Conservation (phyloP, 2,113 vertebrate genomes). For the Aptenodytes patagonicus region DNA sequence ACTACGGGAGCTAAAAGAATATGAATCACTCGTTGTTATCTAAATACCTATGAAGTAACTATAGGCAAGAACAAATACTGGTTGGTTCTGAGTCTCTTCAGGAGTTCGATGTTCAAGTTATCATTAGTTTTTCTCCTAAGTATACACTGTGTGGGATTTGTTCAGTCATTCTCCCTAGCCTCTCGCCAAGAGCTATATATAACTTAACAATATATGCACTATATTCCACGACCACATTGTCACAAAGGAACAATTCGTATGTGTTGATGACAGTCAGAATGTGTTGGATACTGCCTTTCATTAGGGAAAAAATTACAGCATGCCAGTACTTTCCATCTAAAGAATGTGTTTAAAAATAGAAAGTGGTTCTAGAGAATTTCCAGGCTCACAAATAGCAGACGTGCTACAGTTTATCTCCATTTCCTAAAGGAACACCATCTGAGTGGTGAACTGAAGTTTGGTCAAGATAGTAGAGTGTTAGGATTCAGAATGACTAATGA, state of each 20-base stretch:
- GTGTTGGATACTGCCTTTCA: background rate
- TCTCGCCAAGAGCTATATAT: background rate
- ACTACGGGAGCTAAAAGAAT: background rate
- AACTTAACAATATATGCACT: background rate
- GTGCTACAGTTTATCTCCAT: slow-evolving; percentile 10
- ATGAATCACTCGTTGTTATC: background rate
- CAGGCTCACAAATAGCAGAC: slow-evolving; percentile 29
- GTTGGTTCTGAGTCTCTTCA: background rate
- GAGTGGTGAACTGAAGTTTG: background rate
- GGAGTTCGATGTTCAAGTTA: background rate
- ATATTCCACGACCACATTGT: background rate
- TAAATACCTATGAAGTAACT: background rate
- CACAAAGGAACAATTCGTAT: background rate
- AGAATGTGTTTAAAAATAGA: slow-evolving; percentile 52
- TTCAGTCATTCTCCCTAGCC: background rate
- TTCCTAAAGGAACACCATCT: background rate
- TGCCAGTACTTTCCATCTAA: background rate
- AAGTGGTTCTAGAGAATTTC: slow-evolving; percentile 37
- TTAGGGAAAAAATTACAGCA: background rate
- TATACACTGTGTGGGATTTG: background rate
- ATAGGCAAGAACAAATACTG: background rate
- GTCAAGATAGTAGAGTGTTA: slow-evolving; percentile 34
- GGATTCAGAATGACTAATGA: background rate
- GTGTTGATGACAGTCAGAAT: background rate
- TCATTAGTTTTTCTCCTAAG: background rate